Base-by-base conservation (phyloP, 2,113 vertebrate genomes). In the Morone chrysops region DNA sequence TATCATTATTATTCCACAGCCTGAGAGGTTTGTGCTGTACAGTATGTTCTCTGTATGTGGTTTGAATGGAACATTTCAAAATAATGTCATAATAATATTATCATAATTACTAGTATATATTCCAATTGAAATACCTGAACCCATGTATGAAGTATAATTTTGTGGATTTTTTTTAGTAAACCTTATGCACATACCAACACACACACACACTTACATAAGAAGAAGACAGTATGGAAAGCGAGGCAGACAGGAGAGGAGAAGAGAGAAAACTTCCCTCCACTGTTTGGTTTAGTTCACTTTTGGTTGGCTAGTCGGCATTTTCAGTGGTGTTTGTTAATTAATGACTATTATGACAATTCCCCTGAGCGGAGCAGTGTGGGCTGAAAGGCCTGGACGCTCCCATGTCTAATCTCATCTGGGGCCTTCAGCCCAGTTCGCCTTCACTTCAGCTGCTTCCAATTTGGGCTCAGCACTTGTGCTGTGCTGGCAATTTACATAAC, bases 361-460 rank as follows among this genome's bases (percentile, higher is more conserved):
- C 81, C 47, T 14, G 81, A 84, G 80, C 10, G 8, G 10, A 70
- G 61, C 72, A 66, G 83, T 11, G 4, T 43, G 70, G 43, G 41
- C 73, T 84, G 51, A 75, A 41, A 48, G 40, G 6, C 51, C 72
- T 81, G 77, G 78, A 82, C 22, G 50, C 75, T 85, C 67, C 54
- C 63, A 48, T 45, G 80, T 65, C 80, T 86, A 87, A 87, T 85
- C 87, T 87, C 78, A 75, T 91, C 74, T 77, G 84, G 72, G 83
- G 72, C 78, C 67, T 57, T 82, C 51, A 68, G 74, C 76, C 84
- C 71, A 43, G 57, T 79, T 89, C 16, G 31, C 48, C 72, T 89
- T 53, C 56, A 82, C 83, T 71, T 89, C 90, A 93, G 86, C 92
- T 93, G 91, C 83, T 93, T 93, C 85, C 87, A 92, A 89, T 94